Percentiles rank a stretch among this genome's conserved stretches.
Evolutionary conservation across 64 coral and sea anemone genomes (phyloP).

Genomic region (Montipora capricornis): DNA sequence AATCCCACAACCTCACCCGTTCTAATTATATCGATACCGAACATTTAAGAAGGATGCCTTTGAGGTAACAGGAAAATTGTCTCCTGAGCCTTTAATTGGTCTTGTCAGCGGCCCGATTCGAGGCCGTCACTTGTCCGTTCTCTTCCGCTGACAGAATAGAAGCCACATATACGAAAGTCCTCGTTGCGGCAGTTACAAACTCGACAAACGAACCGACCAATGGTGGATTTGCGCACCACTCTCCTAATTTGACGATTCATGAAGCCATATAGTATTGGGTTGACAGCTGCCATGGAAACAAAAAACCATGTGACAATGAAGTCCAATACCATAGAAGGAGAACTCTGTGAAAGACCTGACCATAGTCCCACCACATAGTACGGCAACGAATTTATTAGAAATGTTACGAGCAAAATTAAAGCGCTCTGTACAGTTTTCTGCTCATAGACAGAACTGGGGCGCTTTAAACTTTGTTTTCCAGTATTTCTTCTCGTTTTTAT

Average conservation of each 20-base stretch:
- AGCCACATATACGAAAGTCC: background rate
- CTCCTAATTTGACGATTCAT: slow-evolving; percentile 83
- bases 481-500: slow-evolving; percentile 13
- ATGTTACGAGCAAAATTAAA: slow-evolving; percentile 48
- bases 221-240: slow-evolving; percentile 40
- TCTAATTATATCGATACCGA: background rate
- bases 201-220: slow-evolving; percentile 22
- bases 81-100: background rate
- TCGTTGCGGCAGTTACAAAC: background rate
- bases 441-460: slow-evolving; percentile 65
- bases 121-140: background rate
- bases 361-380: slow-evolving; percentile 67
- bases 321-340: slow-evolving; percentile 66
- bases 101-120: background rate
- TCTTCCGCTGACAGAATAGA: background rate
- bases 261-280: slow-evolving; percentile 84
- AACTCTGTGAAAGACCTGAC: slow-evolving; percentile 52
- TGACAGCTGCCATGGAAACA: slow-evolving; percentile 69
- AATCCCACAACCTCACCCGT: background rate
- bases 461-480: slow-evolving; percentile 4
- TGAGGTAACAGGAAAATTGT: background rate
- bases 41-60: background rate
- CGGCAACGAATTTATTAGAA: slow-evolving; percentile 63
- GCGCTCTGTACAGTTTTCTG: slow-evolving; percentile 85
- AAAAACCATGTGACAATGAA: slow-evolving; percentile 79